phyloP scores from a whole-genome alignment of 1,140 invertebrate genomes.

The Ceratosolen fusciceps region DNA sequence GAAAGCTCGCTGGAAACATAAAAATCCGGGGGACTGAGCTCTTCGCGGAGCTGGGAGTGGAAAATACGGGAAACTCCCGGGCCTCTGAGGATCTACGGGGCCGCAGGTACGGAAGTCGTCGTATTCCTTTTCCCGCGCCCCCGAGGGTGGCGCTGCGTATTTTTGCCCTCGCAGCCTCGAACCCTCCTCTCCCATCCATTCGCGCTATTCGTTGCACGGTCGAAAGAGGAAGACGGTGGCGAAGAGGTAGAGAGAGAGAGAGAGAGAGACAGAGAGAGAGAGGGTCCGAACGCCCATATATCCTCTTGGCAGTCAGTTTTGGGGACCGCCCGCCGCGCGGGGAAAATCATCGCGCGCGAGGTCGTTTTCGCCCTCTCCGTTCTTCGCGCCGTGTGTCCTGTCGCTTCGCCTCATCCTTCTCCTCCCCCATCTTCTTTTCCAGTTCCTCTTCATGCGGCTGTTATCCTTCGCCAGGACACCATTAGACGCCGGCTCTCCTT shows the following conservation, averaged over 20 bases:
- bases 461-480: slow-evolving; percentile 31
- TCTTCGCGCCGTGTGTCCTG: background rate
- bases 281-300: background rate
- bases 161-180: slow-evolving; percentile 3
- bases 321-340: slow-evolving; percentile 28
- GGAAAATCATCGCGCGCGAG: slow-evolving; percentile 29
- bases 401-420: background rate
- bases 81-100: background rate
- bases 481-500: slow-evolving; percentile 25
- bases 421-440: too few species aligned
- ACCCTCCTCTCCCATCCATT: background rate
- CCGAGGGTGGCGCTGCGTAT: slow-evolving; percentile 10
- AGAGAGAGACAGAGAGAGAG: slow-evolving; percentile 15
- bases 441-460: slow-evolving; percentile 13
- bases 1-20: background rate
- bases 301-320: slow-evolving; percentile 1
- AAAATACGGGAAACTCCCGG: slow-evolving; percentile 2
- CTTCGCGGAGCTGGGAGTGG: background rate
- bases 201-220: background rate
- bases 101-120: slow-evolving; percentile 22
- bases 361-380: background rate
- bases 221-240: background rate
- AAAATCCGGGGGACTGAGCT: background rate
- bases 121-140: background rate
- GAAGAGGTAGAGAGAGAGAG: background rate